Evolutionary conservation across 2,888 invertebrate species (phyloP), one percentile per base, ranked within the genome.

Genomic region (Pomacea canaliculata): DNA sequence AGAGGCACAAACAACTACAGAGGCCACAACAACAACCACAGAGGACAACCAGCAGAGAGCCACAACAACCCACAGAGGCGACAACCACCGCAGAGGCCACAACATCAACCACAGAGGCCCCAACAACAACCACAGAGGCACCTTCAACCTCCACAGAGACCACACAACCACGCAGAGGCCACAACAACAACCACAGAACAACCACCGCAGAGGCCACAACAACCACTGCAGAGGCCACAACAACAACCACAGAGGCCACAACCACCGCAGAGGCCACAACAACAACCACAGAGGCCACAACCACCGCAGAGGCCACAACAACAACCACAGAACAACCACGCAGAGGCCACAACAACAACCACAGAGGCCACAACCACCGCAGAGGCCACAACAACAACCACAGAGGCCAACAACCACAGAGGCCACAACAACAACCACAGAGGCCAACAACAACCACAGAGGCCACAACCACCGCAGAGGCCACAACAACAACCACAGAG

Each of bases 241-340:
- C 63, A 12, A 63, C 68, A 10, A 27, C 68, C 27, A 68, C 37
- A 23, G 48, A 12, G 9, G 19, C 68, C 7, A 68, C 68, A 46
- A 46, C 48, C 18, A 51, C 70, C 8, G 49, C 70, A 49, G 48
- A 49, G 1, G 10, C 49, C 9, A 5, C 70, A 23, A 51, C 70
- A 9, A 51, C 70, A 1, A 70, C 70, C 23, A 51, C 70, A 12
- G 48, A 10, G 12, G 16, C 23, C 3, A 68, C 68, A 10, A 68
- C 68, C 1, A 46, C 70, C 9, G 56, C 70, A 19, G 49, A 19
- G 16, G 48, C 70, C 5, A 56, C n/a, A 9, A 49, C 37, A 1
- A 70, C 71, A n/a, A 62, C 62, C 23, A 27, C 71, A 27, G n/a
- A 60, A n/a, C n/a, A 1, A 18, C 68, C 3, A 68, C 68, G 51